These are phyloP conservation scores for Mormyrus lacerda DNA, from an alignment of 2,113 vertebrate species.

Conservation along the genomic window DNA sequence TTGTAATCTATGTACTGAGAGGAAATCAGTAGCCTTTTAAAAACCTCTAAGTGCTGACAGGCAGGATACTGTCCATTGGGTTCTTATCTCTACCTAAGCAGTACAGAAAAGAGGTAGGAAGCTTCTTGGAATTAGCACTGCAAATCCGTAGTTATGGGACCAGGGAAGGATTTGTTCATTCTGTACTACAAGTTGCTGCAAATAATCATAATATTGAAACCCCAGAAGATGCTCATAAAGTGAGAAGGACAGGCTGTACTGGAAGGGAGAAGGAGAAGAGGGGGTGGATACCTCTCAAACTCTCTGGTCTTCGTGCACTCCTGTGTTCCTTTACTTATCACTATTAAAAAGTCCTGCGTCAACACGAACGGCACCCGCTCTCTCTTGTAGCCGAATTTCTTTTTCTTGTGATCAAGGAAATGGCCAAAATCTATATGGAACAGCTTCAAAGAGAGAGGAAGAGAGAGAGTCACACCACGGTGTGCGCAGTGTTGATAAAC, in stretches of 20 bases:
- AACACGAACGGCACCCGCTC: conserved; percentile 95
- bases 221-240: background rate
- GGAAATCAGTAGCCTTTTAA: background rate
- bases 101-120: background rate
- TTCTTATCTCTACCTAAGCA: background rate
- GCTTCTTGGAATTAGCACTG: background rate
- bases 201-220: background rate
- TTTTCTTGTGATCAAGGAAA: conserved; percentile 98
- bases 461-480: background rate
- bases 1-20: background rate
- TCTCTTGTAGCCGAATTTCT: conserved; percentile 98
- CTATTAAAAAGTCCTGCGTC: conserved; percentile 95
- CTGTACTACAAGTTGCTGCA: background rate
- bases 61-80: background rate
- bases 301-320: conserved; percentile 96
- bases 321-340: conserved; percentile 96
- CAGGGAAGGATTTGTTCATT: background rate
- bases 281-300: conserved; percentile 77
- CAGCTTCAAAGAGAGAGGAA: conserved; percentile 62
- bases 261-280: background rate
- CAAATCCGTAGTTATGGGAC: background rate
- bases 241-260: background rate
- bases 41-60: background rate
- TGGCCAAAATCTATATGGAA: conserved; percentile 99
- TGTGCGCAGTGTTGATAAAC: background rate